Conservation (phyloP, 2,888 invertebrate genomes). For the Matsumyia berberina region DNA sequence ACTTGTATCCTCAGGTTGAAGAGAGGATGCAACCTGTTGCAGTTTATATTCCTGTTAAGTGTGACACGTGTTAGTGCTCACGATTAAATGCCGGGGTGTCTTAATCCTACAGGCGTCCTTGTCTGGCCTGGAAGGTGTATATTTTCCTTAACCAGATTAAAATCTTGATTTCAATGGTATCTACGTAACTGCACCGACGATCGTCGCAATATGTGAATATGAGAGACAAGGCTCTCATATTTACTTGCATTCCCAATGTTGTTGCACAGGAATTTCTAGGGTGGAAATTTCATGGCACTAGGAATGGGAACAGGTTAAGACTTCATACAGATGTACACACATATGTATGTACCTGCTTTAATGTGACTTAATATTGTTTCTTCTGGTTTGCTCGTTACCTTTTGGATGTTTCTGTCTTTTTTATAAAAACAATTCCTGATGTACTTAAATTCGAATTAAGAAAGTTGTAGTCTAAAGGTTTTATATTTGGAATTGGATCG, state of each 20-base stretch:
- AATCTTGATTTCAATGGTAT: slow-evolving; percentile 11
- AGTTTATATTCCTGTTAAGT: slow-evolving; percentile 41
- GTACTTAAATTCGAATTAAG: slow-evolving; percentile 10
- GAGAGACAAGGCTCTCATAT: no score
- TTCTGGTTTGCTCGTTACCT: not conserved
- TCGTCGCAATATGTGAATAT: slow-evolving; percentile 6
- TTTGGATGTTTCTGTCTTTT: not conserved
- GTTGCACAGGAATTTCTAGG: slow-evolving; percentile 51
- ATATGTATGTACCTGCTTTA: slow-evolving; percentile 9
- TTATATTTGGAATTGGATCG: no score
- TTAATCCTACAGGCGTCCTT: slow-evolving; percentile 64
- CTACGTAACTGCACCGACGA: slow-evolving; percentile 13
- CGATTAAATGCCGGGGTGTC: slow-evolving; percentile 8
- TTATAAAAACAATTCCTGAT: not conserved
- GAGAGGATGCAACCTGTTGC: slow-evolving; percentile 64
- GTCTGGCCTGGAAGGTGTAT: slow-evolving; percentile 36
- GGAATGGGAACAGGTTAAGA: slow-evolving; percentile 24
- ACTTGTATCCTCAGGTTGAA: slow-evolving; percentile 38
- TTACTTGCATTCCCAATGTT: slow-evolving; percentile 33
- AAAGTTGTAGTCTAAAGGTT: no score
- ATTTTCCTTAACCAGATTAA: not conserved
- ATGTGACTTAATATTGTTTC: slow-evolving; percentile 7
- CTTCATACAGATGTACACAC: no score
- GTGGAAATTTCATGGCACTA: slow-evolving; percentile 43
- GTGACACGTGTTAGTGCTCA: slow-evolving; percentile 65